phyloP scores from a whole-genome alignment of 2,113 vertebrate species.

The Phyllostomus hastatus region DNA sequence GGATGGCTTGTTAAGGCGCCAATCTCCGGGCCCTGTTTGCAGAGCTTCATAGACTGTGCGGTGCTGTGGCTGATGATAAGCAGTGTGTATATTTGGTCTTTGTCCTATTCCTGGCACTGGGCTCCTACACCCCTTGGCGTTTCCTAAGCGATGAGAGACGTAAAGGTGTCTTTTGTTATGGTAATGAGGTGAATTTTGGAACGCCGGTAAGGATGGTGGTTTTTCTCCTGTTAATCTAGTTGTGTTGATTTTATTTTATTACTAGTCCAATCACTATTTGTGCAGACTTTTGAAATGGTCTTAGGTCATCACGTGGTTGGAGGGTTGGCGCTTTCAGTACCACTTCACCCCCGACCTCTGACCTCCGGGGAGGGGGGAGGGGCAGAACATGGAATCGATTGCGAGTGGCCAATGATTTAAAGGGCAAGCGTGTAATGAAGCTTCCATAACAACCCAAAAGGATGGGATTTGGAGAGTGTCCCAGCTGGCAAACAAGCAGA shows the following conservation, averaged over 20 bases:
- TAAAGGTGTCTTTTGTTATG: neutral
- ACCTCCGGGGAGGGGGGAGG: neutral
- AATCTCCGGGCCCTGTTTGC: neutral
- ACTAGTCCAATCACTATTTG: neutral
- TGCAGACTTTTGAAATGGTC: neutral
- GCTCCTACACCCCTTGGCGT: neutral
- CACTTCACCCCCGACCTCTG: neutral
- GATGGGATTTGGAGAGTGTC: neutral
- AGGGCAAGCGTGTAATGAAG: neutral
- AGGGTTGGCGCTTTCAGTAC: neutral
- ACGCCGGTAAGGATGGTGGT: neutral
- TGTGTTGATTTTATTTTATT: neutral
- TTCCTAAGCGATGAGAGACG: neutral
- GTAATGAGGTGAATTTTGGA: neutral
- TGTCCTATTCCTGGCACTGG: neutral
- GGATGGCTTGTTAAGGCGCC: neutral
- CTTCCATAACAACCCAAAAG: neutral
- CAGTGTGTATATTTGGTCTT: neutral
- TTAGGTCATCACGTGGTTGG: neutral
- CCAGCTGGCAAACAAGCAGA: neutral
- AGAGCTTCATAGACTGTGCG: neutral
- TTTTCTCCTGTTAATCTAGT: neutral
- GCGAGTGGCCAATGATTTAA: neutral
- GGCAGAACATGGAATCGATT: neutral
- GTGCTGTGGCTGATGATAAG: neutral